Base-by-base conservation (phyloP, 2,113 vertebrate genomes). In the Taurulus bubalis region DNA sequence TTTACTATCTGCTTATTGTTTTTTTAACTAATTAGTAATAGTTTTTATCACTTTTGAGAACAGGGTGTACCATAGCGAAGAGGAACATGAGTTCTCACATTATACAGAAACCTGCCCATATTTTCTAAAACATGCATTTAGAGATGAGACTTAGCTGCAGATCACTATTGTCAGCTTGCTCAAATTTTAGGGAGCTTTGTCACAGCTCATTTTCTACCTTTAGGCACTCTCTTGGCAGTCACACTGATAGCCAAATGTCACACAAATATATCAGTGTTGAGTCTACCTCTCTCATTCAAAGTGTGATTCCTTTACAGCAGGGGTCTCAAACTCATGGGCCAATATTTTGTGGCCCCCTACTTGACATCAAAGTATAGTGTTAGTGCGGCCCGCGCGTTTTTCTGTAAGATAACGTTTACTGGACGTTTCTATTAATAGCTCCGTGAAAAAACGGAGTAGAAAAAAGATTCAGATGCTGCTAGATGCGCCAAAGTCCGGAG, bases 171-270 rank as follows among this genome's bases (percentile, higher is more conserved):
- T 62, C 24, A 1, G 20, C 72, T 45, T 12, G 40, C 30, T 53
- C 36, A 42, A 16, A 18, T 62, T 59, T 68, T 11, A 38, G 60
- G 26, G 28, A 73, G 55, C 45, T 79, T 38, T 72, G 60, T 76
- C 74, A 70, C 71, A 79, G 71, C 71, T 86, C 63, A 30, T 71
- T 69, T 82, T 83, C 56, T 75, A 28, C 82, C 85, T 86, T 56
- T 2, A 82, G 79, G 79, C 68, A 0, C 42, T 66, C 6, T 1
- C 68, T 82, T 75, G 77, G 45, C 70, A 15, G 71, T 45, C 74
- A 60, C 40, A 28, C 30, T 42, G 78, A 74, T 55, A 30, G 34
- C 45, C 56, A 64, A 51, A 65, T 79, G 58, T 77, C 79, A 73
- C 56, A 59, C 53, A 56, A 16, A 77, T 68, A 14, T 5, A 53